Base-by-base conservation (phyloP, 2,888 invertebrate species). In the Sarcophaga variegata region DNA sequence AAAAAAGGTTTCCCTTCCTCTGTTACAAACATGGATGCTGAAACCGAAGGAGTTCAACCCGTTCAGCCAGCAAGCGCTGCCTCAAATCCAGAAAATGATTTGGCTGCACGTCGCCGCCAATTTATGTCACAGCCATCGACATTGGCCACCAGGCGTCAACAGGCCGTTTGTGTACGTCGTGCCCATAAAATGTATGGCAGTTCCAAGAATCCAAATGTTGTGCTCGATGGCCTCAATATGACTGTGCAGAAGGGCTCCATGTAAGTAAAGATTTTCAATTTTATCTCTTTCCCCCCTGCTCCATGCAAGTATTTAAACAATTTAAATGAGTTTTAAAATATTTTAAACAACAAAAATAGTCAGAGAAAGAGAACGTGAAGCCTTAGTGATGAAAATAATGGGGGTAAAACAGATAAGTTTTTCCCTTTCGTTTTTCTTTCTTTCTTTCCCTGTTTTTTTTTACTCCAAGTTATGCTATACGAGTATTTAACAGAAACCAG, bases 241-340 rank as follows among this genome's bases (percentile, higher is more conserved):
- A 98, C 97, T 22, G 98, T 98, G 66, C 96, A 97, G 27, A 97
- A 97, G 92, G 98, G 98, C 76, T 94, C 96, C 70, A 97, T 97
- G 97, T 97, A 94, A 96, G 96, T 76, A 69, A 85, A 62, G 62
- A 49, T 45, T 47, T 71, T 83, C 80, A 77, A 60, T 81, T 54
- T 49, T 4, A 2, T 8, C 60, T 20, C 3, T 22, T 54, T 10
- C n/a, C 10, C 66, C 20, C 2, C 37, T 72, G 5, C 0, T 3
- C 37, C 6, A 37, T 49, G 3, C 14, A 49, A 1, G 2, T 14
- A 54, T 54, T 54, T 54, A 54, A 25, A 64, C 45, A 67, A n/a
- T 45, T 37, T n/a, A 1, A 45, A 67, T 67, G 45, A 67, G 10
- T 45, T 37, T 63, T 11, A 63, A 47, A 2, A 66, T 12, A 59